Percentiles rank a stretch among this genome's conserved stretches.
phyloP scores from a whole-genome alignment of 2,113 vertebrate species.

The Sylvietta virens region DNA sequence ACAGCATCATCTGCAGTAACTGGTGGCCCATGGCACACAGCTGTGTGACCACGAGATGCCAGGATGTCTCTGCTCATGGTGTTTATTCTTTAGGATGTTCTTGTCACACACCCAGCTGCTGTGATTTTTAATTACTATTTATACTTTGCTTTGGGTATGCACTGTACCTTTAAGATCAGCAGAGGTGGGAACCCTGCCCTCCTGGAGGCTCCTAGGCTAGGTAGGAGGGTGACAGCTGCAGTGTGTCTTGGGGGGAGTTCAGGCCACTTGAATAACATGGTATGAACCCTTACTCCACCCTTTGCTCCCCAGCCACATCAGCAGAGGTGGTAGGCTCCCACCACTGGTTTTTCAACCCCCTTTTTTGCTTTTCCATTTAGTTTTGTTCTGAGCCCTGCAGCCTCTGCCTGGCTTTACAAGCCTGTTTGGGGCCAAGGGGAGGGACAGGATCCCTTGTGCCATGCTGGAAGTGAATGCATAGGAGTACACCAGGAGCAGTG shows the following conservation, averaged over 20 bases:
- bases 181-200: not conserved
- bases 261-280: rapidly evolving
- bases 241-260: not conserved
- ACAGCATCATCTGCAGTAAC: not conserved
- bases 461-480: rapidly evolving
- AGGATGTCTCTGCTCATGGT: not conserved
- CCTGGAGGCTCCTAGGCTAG: not conserved
- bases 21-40: rapidly evolving
- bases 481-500: rapidly evolving
- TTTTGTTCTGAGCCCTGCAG: not conserved
- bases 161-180: not conserved
- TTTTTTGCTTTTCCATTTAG: not conserved
- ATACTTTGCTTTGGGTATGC: not conserved
- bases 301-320: not conserved
- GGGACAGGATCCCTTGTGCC: rapidly evolving
- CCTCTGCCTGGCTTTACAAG: not conserved
- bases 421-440: not conserved
- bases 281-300: not conserved
- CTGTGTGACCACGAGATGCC: not conserved
- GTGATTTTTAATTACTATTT: slow-evolving; percentile 57
- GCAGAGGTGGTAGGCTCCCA: not conserved
- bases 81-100: slow-evolving; percentile 21
- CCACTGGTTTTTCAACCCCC: not conserved
- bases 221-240: not conserved
- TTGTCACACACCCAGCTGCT: slow-evolving; percentile 13